phyloP scores from a whole-genome alignment of 37 sponge, comb jelly and placozoan genomes.

The Diacarnus erythraeanus region DNA sequence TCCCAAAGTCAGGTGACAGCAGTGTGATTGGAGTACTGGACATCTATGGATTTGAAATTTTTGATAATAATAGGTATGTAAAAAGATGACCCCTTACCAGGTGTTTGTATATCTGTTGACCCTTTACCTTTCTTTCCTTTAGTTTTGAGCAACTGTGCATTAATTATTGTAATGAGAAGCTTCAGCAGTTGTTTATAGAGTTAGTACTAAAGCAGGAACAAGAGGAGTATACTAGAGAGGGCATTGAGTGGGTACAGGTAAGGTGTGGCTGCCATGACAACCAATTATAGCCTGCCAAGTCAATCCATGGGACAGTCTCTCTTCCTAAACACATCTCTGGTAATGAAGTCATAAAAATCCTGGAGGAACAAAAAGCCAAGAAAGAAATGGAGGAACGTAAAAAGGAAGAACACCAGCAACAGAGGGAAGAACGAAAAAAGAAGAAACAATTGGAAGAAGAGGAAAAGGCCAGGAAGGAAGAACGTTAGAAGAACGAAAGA shows the following conservation, averaged over 20 bases:
- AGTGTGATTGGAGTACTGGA: constrained; percentile 84
- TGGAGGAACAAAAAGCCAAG: too few relatives aligned
- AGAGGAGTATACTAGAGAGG: constrained; percentile 84
- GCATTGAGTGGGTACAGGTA: constrained; percentile 87
- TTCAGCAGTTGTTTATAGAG: constrained; percentile 94
- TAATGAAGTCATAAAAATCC: too few relatives aligned
- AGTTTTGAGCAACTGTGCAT: constrained; percentile 99
- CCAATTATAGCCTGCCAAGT: too few relatives aligned
- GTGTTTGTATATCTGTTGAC: not conserved
- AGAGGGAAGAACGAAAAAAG: too few relatives aligned
- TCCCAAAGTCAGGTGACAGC: not conserved
- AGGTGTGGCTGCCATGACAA: too few relatives aligned
- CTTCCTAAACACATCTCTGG: too few relatives aligned
- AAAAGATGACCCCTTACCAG: not conserved
- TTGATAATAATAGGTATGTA: constrained; percentile 67
- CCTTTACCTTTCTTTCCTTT: constrained; percentile 7
- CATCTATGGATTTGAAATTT: constrained; percentile 87
- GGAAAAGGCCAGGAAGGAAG: too few relatives aligned
- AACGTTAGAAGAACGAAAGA: too few relatives aligned
- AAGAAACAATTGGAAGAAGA: too few relatives aligned
- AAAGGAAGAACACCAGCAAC: too few relatives aligned
- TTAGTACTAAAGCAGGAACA: constrained; percentile 77
- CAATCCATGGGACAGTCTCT: too few relatives aligned
- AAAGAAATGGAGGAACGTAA: too few relatives aligned
- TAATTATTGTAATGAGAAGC: constrained; percentile 99